These are phyloP conservation scores for Mugil cephalus DNA, from an alignment of 2,113 vertebrate species.

Conservation along the genomic window DNA sequence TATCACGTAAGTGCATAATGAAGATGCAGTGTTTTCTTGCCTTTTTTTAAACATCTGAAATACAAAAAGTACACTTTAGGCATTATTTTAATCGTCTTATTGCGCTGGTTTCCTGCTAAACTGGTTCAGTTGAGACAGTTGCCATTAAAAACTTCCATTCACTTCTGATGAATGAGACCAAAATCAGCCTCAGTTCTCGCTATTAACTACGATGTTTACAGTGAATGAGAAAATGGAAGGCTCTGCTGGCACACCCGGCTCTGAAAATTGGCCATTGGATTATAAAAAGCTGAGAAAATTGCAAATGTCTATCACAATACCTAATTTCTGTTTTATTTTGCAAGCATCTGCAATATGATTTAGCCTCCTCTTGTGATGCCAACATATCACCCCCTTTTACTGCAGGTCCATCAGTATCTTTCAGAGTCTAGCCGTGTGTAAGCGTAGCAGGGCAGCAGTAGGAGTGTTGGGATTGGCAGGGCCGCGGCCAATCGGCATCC, in stretches of 20 bases:
- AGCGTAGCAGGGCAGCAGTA: background rate
- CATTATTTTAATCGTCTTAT: no score
- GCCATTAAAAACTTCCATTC: no score
- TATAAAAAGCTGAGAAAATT: background rate
- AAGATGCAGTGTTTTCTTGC: no score
- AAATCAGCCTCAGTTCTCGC: background rate
- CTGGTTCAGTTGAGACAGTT: no score
- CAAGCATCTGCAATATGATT: background rate
- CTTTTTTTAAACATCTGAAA: no score
- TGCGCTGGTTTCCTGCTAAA: no score
- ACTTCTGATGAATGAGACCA: no score
- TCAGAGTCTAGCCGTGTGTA: background rate
- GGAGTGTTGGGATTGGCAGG: background rate
- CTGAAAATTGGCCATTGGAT: background rate
- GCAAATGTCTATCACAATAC: background rate
- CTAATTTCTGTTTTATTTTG: background rate
- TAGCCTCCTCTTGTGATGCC: background rate
- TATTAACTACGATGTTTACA: background rate
- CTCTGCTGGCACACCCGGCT: no score
- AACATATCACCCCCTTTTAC: background rate
- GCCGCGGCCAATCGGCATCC: slow-evolving; percentile 19
- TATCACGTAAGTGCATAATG: no score
- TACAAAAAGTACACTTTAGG: no score
- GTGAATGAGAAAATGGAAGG: background rate
- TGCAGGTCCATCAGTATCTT: slow-evolving; percentile 2